These are phyloP conservation scores for Fringilla coelebs DNA, from an alignment of 2,797 vertebrate species.

Conservation along the genomic window DNA sequence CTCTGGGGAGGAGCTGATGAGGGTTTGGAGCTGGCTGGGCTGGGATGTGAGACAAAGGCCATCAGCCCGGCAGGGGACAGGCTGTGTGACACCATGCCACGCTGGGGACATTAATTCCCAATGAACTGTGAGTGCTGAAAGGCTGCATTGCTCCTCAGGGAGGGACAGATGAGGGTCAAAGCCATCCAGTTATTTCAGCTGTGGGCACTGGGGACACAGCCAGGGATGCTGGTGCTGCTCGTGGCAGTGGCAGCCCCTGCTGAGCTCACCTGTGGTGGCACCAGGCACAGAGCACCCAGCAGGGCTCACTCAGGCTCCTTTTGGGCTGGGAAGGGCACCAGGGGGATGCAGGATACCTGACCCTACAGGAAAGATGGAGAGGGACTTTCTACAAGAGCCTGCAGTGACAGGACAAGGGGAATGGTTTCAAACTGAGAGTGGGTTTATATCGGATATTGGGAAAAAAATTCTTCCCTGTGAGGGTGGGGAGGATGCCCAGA, in stretches of 20 bases:
- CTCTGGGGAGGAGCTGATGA: not conserved
- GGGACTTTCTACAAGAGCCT: not conserved
- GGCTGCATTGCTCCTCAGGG: not conserved
- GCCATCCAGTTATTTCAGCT: not conserved
- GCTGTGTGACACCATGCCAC: rapidly evolving
- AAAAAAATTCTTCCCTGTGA: not conserved
- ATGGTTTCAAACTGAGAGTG: not conserved
- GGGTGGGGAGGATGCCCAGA: not conserved
- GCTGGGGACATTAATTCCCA: not conserved
- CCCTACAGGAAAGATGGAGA: not conserved
- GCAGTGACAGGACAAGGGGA: not conserved
- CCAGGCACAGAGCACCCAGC: not conserved
- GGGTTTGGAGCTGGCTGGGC: not conserved
- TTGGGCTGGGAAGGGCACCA: not conserved
- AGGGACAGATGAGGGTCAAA: not conserved
- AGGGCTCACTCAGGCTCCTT: not conserved
- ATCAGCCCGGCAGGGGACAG: not conserved
- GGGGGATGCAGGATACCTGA: not conserved
- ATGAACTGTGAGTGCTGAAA: not conserved
- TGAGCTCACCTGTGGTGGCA: not conserved
- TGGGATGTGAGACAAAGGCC: not conserved
- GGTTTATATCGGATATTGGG: not conserved
- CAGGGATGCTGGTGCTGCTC: rapidly evolving
- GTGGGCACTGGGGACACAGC: not conserved
- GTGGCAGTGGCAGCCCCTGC: not conserved